A percentile compares a stretch with the other conserved stretches of the same genome.
Conservation (phyloP, 2,113 vertebrate genomes). For the Otus sunia region DNA sequence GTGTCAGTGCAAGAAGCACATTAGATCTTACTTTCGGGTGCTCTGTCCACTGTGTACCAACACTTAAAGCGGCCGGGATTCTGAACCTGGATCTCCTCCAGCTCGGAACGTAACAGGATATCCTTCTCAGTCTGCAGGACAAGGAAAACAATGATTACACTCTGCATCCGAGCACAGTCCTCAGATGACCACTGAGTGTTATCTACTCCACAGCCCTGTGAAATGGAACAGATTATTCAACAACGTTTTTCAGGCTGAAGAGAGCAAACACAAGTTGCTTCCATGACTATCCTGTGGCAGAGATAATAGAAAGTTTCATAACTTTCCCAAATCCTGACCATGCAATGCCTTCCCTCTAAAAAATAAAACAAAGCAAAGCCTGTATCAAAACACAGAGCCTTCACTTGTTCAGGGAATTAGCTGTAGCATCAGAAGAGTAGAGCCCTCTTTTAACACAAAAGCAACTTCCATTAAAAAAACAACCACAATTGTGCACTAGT, state of each 20-base stretch:
- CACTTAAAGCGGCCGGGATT: slow-evolving; percentile 86
- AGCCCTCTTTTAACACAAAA: neutral
- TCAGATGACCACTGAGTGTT: neutral
- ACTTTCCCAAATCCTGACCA: neutral
- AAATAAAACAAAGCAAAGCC: neutral
- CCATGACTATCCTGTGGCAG: neutral
- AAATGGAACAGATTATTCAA: neutral
- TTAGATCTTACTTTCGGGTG: slow-evolving; percentile 80
- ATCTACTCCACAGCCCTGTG: neutral
- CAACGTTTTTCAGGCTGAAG: neutral
- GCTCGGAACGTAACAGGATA: slow-evolving; percentile 87
- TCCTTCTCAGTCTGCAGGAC: slow-evolving; percentile 87
- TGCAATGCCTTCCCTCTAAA: neutral
- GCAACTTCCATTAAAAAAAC: neutral
- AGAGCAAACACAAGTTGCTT: neutral
- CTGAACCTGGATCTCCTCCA: slow-evolving; percentile 87
- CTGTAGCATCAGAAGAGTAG: neutral
- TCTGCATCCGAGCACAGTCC: neutral
- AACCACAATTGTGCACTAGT: neutral
- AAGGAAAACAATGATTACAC: neutral
- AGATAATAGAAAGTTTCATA: neutral
- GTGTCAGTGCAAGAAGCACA: neutral
- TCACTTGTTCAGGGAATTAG: neutral
- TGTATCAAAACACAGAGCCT: neutral
- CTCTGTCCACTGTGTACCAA: slow-evolving; percentile 92